Conservation (phyloP, 2,113 vertebrate species). For the Mormoops blainvillei region DNA sequence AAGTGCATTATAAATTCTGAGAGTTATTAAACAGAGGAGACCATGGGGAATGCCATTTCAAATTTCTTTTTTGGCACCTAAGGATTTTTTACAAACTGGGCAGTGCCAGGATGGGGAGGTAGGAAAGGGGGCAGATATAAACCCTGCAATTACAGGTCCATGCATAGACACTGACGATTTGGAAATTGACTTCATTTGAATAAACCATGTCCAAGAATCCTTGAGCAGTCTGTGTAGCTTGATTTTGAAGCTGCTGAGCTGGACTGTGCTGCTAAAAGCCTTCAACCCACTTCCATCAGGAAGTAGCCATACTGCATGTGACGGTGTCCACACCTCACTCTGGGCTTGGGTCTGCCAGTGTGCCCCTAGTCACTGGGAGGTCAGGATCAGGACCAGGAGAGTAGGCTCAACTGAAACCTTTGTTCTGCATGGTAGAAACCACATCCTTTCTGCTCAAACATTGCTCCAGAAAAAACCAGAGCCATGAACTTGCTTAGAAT, state of each 20-base stretch:
- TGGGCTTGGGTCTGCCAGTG: background rate
- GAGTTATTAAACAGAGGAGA: background rate
- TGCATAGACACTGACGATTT: fast-evolving
- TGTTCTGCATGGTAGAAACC: no score
- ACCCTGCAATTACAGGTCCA: no score
- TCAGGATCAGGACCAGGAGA: background rate
- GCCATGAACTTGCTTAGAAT: background rate
- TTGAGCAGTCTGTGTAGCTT: background rate
- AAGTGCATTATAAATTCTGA: background rate
- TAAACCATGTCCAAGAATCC: background rate
- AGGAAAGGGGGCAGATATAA: background rate
- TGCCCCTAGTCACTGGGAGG: background rate
- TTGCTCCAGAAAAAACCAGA: background rate
- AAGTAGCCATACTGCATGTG: fast-evolving
- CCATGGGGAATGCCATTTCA: background rate
- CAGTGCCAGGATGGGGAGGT: background rate
- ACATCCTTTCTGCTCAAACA: background rate
- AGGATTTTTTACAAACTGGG: background rate
- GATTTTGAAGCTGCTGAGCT: background rate
- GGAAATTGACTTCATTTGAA: background rate
- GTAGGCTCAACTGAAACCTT: background rate
- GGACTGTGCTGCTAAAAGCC: background rate
- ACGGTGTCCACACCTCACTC: fast-evolving
- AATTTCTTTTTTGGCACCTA: background rate
- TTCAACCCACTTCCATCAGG: background rate